A percentile compares a stretch with the other conserved stretches of the same genome.
phyloP scores from a whole-genome alignment of 2,888 invertebrate species.

The Clostera curtula region DNA sequence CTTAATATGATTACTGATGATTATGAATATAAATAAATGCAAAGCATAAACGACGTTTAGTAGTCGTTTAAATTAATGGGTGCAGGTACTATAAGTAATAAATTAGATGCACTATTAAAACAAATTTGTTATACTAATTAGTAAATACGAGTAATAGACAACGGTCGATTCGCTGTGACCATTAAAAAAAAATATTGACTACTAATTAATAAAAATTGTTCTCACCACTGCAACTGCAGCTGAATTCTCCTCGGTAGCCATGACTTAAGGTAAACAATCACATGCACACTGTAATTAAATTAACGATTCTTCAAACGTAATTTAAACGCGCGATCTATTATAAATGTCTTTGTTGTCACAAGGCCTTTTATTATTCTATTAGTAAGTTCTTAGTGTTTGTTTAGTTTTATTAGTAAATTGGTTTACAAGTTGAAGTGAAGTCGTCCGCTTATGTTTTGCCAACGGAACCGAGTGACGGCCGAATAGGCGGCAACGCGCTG shows the following conservation, averaged over 20 bases:
- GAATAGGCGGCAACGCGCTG: slow-evolving; percentile 41
- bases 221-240: slow-evolving; percentile 52
- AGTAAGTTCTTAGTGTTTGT: too few species aligned
- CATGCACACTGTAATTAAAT: slow-evolving; percentile 13
- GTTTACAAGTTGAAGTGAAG: slow-evolving; percentile 45
- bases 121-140: too few species aligned
- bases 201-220: neutral
- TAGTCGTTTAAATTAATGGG: too few species aligned
- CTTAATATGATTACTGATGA: too few species aligned
- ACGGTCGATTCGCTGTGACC: too few species aligned
- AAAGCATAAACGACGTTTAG: too few species aligned
- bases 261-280: slow-evolving; percentile 25
- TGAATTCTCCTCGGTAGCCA: slow-evolving; percentile 52
- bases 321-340: neutral
- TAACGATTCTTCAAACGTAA: neutral
- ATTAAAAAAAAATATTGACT: too few species aligned
- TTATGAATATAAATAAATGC: too few species aligned
- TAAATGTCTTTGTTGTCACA: neutral
- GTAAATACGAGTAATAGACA: too few species aligned
- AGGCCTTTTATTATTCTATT: too few species aligned
- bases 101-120: too few species aligned
- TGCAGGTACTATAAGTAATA: too few species aligned
- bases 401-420: slow-evolving; percentile 29
- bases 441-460: slow-evolving; percentile 74
- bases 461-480: slow-evolving; percentile 63